Evolutionary conservation across 2,113 vertebrate species (phyloP), one percentile per base, ranked within the genome.

Genomic region (Gopherus evgoodei): DNA sequence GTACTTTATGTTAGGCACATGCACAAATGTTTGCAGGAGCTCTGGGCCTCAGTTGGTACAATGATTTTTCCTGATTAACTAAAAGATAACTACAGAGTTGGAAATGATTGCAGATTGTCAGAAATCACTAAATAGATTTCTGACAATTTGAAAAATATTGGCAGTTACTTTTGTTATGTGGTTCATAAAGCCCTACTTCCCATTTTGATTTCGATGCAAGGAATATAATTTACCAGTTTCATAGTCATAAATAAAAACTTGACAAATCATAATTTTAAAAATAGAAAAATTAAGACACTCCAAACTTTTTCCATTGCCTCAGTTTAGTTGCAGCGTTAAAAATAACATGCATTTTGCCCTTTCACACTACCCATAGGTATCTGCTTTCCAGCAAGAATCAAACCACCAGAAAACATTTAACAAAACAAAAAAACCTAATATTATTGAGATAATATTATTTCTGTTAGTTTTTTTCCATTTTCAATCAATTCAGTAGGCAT

Each of bases 61-160:
- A 53, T 86, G 88, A n/a, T 56, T n/a, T 86, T 80, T 79, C 72
- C 94, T 86, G 53, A 49, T 93, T 93, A 88, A 91, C 83, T 84
- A 72, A 95, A 93, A 97, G 94, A 47, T 79, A 89, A 13, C 92
- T 96, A 91, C 90, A 76, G 53, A 93, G 88, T 47, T 91, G 82
- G 93, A 97, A 96, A 92, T 96, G 87, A 94, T 96, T 96, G 89
- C 94, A 97, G 78, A 88, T 98, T 96, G 96, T 98, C 96, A 97
- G 84, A 97, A 98, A 97, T 95, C 93, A 96, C 81, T 86, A 93
- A 94, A 94, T 97, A 90, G 91, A 81, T 96, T 97, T 88, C 91
- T 97, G 94, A 89, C 96, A 93, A 93, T 95, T 90, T 97, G 92
- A 95, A 98, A 97, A 96, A 84, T 97, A 96, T 96, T 96, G 96